Base-by-base conservation (phyloP, 2,888 invertebrate species). In the Pilophorus perplexus region DNA sequence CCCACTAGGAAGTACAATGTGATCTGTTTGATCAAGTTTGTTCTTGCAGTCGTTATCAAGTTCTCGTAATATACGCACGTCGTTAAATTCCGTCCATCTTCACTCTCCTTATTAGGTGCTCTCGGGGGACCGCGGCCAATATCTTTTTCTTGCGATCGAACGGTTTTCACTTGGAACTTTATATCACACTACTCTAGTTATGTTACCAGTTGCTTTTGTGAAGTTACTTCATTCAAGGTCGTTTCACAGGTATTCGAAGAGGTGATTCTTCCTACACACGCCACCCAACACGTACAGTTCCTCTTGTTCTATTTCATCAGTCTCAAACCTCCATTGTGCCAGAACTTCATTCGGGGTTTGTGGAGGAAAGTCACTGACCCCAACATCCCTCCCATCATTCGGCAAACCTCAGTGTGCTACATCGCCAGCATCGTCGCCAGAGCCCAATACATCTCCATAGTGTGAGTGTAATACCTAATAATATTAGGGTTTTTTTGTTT, bases 211-310 rank as follows among this genome's bases (percentile, higher is more conserved):
- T n/a, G n/a, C n/a, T n/a, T n/a, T n/a, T n/a, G n/a, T n/a, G n/a
- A n/a, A n/a, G n/a, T n/a, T n/a, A n/a, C n/a, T n/a, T n/a, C n/a
- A n/a, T n/a, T n/a, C n/a, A n/a, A n/a, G n/a, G n/a, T n/a, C n/a
- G 8, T 46, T 59, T 62, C 38, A 23, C 52, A 69, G 59, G 60
- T 71, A 23, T 68, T 95, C 77, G 90, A 94, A 73, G 84, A 84
- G 73, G 80, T 89, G 37, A 83, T 96, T 71, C 77, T 96, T 67
- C 89, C 89, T 0, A 93, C 93, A 0, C 86, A 92, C 77, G 89
- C 88, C 25, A 88, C 88, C 33, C 84, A 85, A 74, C 89, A 90
- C 75, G 83, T 87, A 1, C 92, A 90, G 77, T 92, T 87, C 76
- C 74, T 87, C 5, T 78, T 90, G 76, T 90, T 91, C 77, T 84